Base-by-base conservation (phyloP, 2,113 vertebrate genomes). In the Oryzias curvinotus region DNA sequence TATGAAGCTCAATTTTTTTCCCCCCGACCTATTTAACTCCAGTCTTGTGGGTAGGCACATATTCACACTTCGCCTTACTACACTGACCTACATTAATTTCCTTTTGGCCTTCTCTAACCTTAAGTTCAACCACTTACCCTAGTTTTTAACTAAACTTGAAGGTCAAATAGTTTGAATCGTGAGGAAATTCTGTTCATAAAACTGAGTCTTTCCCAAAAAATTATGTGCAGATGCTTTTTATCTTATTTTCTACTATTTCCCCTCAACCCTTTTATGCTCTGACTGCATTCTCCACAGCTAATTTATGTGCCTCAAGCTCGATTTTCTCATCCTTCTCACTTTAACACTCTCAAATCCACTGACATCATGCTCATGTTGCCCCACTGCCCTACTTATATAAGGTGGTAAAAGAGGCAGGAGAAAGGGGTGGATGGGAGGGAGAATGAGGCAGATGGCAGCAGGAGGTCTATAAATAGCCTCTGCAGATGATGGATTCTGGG, bases 351-450 rank as follows among this genome's bases (percentile, higher is more conserved):
- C 61, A 47, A 55, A 78, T 62, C 69, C 59, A 77, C 86, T 89
- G 84, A 87, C 81, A 87, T 89, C 82, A 90, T 50, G 42, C 66
- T 87, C 82, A 84, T 62, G 72, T 85, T 90, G 91, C 67, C 74
- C 92, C 84, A 92, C 85, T 93, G 89, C 87, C 91, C 92, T 91
- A 92, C 87, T 92, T 93, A 86, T 75, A 71, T 80, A 73, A 8
- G 12, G 23, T 75, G 76, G 66, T 77, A 19, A 64, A 68, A 77
- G 71, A 83, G 69, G 75, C 84, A 81, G 69, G 77, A 80, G 74
- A 82, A 50, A 57, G 81, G 54, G 78, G 68, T 80, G 62, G 75
- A 85, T 81, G 84, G 75, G 80, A 75, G 69, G 81, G 73, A 81
- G 82, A 78, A 84, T 88, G 81, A 81, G 78, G 87, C 81, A 85